Base-by-base conservation (phyloP, 2,113 vertebrate genomes). In the Notothenia rossii region DNA sequence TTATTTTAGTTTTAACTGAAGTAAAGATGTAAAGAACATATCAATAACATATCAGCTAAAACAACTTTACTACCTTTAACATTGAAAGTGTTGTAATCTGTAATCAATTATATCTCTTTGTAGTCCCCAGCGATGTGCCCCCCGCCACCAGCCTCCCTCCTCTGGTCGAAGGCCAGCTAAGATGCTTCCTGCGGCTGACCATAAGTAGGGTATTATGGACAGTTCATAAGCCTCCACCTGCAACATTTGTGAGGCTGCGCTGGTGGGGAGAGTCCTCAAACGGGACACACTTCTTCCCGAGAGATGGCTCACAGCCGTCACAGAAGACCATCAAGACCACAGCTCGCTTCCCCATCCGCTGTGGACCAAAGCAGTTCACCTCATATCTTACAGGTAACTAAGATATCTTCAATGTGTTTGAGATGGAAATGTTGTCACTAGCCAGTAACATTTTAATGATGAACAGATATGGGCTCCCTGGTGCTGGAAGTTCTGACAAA, bases 231-330 rank as follows among this genome's bases (percentile, higher is more conserved):
- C 96, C 96, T 18, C 95, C 89, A 0, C 54, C 88, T 17, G 68
- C 83, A 29, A 86, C 93, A 2, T 89, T 96, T 9, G 87, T 99
- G 64, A 93, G 96, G 77, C 88, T 99, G 66, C 95, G 97, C 18
- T 99, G 98, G 97, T 99, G 98, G 98, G 98, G 98, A 1, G 98
- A 99, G 77, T 97, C 95, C 0, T 94, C 96, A 1, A 86, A 94
- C 0, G 98, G 98, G 15, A 99, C 97, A 0, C 59, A 96, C 20
- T 95, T 99, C 67, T 93, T 92, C 54, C 97, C 97, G 8, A 90
- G 90, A 72, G 95, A 97, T 88, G 87, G 94, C 15, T 78, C 91
- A 2, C 93, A 95, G 46, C 29, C 79, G 7, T 94, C 95, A 18
- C 97, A 95, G 22, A 95, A 94, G 69, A 84, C 82, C 10, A 87